phyloP scores from a whole-genome alignment of 2,888 invertebrate species.

The Amorpha juglandis region DNA sequence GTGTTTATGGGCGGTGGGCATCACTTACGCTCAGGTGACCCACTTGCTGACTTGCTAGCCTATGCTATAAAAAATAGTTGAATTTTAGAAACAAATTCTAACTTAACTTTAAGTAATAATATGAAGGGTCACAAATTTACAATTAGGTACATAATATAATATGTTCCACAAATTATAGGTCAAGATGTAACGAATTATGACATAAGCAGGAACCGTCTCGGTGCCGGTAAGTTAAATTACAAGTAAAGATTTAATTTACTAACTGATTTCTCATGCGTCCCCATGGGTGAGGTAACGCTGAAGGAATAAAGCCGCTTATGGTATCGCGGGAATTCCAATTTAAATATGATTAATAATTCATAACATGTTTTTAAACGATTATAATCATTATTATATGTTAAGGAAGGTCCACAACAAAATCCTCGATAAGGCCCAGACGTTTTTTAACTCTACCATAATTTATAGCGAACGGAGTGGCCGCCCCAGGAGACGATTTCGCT shows the following conservation, averaged over 20 bases:
- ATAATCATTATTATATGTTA: constrained; percentile 15
- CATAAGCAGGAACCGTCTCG: constrained; percentile 66
- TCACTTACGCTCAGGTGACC: too few species aligned
- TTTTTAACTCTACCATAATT: too few species aligned
- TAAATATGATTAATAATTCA: too few species aligned
- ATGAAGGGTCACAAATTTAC: neutral
- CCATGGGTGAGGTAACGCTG: neutral
- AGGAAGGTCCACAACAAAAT: too few species aligned
- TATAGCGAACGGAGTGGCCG: too few species aligned
- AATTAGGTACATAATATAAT: neutral
- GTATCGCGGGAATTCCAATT: neutral
- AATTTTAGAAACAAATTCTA: too few species aligned
- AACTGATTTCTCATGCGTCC: neutral
- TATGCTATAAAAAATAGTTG: too few species aligned
- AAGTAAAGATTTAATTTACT: neutral
- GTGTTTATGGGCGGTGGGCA: too few species aligned
- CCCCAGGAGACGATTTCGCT: too few species aligned
- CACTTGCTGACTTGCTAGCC: too few species aligned
- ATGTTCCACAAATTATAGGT: constrained; percentile 48
- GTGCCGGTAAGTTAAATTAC: constrained; percentile 43
- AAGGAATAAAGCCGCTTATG: neutral
- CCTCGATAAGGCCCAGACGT: too few species aligned
- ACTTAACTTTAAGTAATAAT: too few species aligned
- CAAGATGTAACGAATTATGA: constrained; percentile 70
- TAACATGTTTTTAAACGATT: neutral